Evolutionary conservation across 2,113 vertebrate species (phyloP).

Genomic region (Datnioides undecimradiatus): DNA sequence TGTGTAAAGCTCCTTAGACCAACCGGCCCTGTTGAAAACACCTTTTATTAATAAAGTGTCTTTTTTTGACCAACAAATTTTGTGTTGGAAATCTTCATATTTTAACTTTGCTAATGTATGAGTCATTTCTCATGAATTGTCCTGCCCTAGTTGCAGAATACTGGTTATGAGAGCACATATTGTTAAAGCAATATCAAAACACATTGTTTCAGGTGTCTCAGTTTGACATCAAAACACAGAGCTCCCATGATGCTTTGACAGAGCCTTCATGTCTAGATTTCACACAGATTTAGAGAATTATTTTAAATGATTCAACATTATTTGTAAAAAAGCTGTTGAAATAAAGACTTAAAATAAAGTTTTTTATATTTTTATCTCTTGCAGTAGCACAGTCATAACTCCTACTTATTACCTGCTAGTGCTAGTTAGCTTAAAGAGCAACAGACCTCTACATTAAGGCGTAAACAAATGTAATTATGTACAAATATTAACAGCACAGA

Average conservation of each 20-base stretch:
- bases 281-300: no score
- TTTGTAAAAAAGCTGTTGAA: no score
- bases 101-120: background rate
- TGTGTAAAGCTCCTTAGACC: constrained; percentile 43
- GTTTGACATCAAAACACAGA: background rate
- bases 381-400: background rate
- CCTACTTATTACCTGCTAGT: background rate
- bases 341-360: constrained; percentile 18
- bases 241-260: constrained; percentile 1
- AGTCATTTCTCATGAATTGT: constrained; percentile 3
- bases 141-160: background rate
- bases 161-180: no score
- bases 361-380: background rate
- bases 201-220: background rate
- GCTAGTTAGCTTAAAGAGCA: background rate
- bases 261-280: background rate
- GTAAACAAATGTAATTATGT: background rate
- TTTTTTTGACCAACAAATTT: constrained; percentile 19
- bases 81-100: background rate
- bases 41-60: constrained; percentile 55
- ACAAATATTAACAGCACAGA: background rate
- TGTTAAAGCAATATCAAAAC: no score
- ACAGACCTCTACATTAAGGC: background rate
- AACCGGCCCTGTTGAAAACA: constrained; percentile 25
- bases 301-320: no score